phyloP scores from a whole-genome alignment of 2,113 vertebrate genomes.

The Poicephalus meyeri region DNA sequence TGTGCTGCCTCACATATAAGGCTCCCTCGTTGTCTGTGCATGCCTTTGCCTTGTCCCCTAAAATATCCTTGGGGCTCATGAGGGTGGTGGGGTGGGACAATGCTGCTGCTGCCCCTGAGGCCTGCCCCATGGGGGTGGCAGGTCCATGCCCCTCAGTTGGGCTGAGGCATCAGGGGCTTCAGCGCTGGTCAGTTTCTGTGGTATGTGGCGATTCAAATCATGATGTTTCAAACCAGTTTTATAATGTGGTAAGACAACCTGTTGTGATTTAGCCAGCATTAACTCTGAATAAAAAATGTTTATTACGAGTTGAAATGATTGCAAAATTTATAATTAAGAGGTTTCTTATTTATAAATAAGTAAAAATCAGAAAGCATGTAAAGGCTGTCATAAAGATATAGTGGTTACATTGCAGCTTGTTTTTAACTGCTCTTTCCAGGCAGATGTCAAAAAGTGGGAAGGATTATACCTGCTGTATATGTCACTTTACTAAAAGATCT shows the following conservation, averaged over 20 bases:
- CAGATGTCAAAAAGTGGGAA: not conserved
- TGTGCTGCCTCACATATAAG: rapidly evolving
- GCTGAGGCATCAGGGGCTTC: not conserved
- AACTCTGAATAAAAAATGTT: not conserved
- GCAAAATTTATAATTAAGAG: not conserved
- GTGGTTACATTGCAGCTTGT: not conserved
- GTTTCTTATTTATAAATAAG: not conserved
- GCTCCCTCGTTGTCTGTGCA: rapidly evolving
- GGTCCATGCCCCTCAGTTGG: rapidly evolving
- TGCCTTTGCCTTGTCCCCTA: not conserved
- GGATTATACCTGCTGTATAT: constrained; percentile 43
- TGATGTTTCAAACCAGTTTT: not conserved
- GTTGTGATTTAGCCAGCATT: not conserved
- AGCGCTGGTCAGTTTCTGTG: rapidly evolving
- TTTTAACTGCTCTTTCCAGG: not conserved
- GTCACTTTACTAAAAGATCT: not conserved
- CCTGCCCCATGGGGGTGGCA: not conserved
- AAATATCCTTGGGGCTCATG: not conserved
- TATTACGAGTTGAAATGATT: not conserved
- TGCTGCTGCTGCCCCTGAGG: no score
- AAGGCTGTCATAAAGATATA: not conserved
- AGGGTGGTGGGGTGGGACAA: not conserved
- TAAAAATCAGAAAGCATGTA: not conserved
- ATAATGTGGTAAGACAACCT: not conserved
- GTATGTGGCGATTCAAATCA: rapidly evolving